Evolutionary conservation across 92 coral and sea anemone genomes (phyloP).

Genomic region (Plumapathes pennacea): DNA sequence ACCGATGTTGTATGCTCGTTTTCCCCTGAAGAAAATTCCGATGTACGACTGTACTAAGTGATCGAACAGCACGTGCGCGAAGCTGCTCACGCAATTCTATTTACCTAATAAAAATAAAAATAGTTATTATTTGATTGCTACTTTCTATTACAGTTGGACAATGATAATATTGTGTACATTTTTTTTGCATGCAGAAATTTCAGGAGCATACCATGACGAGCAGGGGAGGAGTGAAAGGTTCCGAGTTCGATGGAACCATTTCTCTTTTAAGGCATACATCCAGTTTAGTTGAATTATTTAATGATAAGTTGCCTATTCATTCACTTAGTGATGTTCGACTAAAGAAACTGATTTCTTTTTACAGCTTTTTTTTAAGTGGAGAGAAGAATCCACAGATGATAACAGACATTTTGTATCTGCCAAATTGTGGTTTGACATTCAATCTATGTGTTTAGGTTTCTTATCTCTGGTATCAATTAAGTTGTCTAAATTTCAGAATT

Average conservation of each 20-base stretch:
- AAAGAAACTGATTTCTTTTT: conserved; percentile 6
- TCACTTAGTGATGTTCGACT: conserved; percentile 12
- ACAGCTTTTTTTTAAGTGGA: conserved; percentile 16
- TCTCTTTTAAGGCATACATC: conserved; percentile 13
- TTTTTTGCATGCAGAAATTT: no score
- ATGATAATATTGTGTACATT: no score
- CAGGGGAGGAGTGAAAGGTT: not conserved
- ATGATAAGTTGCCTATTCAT: conserved; percentile 28
- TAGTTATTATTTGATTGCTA: no score
- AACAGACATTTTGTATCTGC: conserved; percentile 10
- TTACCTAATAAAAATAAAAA: no score
- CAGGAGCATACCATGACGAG: no score
- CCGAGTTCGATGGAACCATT: conserved; percentile 2
- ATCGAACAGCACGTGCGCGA: no score
- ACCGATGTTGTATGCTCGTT: no score
- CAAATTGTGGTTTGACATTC: conserved; percentile 39
- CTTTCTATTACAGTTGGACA: no score
- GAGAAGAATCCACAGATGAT: not conserved
- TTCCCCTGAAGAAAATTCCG: no score
- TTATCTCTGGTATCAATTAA: conserved; percentile 30
- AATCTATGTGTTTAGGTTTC: conserved; percentile 45
- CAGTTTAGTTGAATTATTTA: conserved; percentile 17
- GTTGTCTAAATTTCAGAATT: conserved; percentile 11
- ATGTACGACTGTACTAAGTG: no score
- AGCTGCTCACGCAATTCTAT: no score